A percentile compares a stretch with the other conserved stretches of the same genome.
Evolutionary conservation across 2,113 vertebrate genomes (phyloP).

Genomic region (Crotalus viridis): DNA sequence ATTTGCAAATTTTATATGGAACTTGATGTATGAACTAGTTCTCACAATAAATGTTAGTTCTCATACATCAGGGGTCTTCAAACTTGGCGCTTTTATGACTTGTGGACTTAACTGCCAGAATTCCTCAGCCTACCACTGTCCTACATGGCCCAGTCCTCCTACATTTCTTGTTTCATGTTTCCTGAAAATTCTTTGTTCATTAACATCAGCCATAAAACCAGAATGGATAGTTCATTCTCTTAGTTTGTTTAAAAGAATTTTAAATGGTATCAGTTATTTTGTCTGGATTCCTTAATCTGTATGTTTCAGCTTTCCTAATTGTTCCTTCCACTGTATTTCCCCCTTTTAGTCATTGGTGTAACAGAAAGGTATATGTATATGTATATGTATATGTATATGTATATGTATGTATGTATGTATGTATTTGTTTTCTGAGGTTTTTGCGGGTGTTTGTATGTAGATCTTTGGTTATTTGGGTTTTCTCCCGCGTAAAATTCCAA

Average conservation of each 20-base stretch:
- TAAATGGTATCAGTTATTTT: neutral
- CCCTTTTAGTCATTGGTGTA: neutral
- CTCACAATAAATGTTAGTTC: neutral
- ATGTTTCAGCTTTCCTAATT: neutral
- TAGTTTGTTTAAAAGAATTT: neutral
- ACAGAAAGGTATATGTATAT: neutral
- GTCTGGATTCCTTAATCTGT: neutral
- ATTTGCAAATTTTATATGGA: neutral
- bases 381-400: too few species aligned
- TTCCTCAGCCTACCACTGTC: too few species aligned
- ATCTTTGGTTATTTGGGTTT: too few species aligned
- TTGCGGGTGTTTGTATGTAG: too few species aligned
- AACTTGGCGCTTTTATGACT: too few species aligned
- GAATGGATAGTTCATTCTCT: neutral
- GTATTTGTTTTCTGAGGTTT: too few species aligned
- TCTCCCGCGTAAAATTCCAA: too few species aligned
- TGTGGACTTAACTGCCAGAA: too few species aligned
- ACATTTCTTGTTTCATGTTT: neutral
- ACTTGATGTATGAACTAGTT: neutral
- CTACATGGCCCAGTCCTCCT: neutral
- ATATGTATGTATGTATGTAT: too few species aligned
- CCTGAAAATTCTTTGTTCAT: neutral
- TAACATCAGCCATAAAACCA: neutral
- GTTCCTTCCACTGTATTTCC: neutral
- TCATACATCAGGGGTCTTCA: neutral